Conservation (phyloP, 2,888 invertebrate species). For the Plagodis dolabraria region DNA sequence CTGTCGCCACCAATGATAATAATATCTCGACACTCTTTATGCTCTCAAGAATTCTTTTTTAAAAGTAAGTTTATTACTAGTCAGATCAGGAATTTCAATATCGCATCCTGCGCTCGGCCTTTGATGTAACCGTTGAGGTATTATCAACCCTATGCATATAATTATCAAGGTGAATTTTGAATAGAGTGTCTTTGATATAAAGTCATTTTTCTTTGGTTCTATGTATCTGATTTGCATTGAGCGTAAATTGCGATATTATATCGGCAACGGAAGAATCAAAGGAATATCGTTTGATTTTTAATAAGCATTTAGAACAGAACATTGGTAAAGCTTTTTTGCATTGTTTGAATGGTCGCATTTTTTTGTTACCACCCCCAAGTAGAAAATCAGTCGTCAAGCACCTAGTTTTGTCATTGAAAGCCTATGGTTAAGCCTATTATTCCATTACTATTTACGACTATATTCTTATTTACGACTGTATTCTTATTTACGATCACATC, state of each 20-base stretch:
- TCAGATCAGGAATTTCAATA: slow-evolving; percentile 83
- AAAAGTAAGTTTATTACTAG: slow-evolving; percentile 76
- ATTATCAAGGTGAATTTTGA: slow-evolving; percentile 18
- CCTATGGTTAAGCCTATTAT: too few relatives aligned
- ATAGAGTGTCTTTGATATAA: neutral
- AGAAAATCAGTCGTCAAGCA: too few relatives aligned
- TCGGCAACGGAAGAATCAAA: slow-evolving; percentile 14
- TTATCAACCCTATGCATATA: slow-evolving; percentile 21
- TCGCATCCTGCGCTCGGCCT: slow-evolving; percentile 78
- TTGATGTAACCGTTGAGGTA: slow-evolving; percentile 67
- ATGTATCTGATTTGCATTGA: slow-evolving; percentile 25
- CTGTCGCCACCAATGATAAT: slow-evolving; percentile 38
- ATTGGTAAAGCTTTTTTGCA: too few relatives aligned
- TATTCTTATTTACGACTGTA: too few relatives aligned
- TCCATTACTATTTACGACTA: too few relatives aligned
- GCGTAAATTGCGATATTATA: slow-evolving; percentile 24
- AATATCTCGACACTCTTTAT: slow-evolving; percentile 35
- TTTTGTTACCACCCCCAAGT: too few relatives aligned
- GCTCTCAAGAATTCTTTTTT: slow-evolving; percentile 38
- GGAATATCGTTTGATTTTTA: neutral
- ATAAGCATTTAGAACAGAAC: too few relatives aligned
- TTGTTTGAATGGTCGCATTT: too few relatives aligned
- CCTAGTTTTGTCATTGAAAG: too few relatives aligned
- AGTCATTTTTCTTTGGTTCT: slow-evolving; percentile 2
- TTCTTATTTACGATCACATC: too few relatives aligned